These are phyloP conservation scores for Ischnus inquisitorius DNA, from an alignment of 2,888 invertebrate species.

Conservation along the genomic window DNA sequence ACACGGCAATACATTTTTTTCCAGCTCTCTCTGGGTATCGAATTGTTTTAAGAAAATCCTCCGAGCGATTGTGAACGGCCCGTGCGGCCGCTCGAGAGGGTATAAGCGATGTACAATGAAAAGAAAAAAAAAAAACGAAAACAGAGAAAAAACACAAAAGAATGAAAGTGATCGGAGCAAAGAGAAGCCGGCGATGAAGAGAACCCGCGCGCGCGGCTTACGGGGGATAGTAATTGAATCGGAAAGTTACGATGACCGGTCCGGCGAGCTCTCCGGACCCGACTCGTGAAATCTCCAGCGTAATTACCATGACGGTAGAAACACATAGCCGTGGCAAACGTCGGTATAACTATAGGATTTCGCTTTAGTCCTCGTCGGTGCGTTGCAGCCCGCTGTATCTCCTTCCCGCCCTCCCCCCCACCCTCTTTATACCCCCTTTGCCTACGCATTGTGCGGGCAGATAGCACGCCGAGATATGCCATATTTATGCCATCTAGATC, in stretches of 20 bases:
- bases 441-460: conserved; percentile 65
- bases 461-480: conserved; percentile 67
- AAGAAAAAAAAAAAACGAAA: not conserved
- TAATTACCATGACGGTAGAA: conserved; percentile 67
- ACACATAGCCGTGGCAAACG: conserved; percentile 45
- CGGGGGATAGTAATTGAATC: conserved; percentile 63
- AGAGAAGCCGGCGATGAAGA: conserved; percentile 57
- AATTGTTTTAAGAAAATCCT: conserved; percentile 37
- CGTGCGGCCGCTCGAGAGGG: not conserved
- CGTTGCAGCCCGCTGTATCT: conserved; percentile 8
- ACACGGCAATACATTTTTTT: not conserved
- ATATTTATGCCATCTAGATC: conserved; percentile 71
- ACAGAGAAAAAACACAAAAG: conserved; percentile 1
- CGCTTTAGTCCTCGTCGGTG: conserved; percentile 47
- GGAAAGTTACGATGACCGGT: conserved; percentile 67
- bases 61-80: conserved; percentile 45
- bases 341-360: conserved; percentile 40
- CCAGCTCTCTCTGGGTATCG: conserved; percentile 2
- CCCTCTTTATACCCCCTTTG: conserved; percentile 26
- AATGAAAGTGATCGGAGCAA: conserved; percentile 44
- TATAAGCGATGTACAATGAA: not conserved
- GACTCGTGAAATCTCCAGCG: conserved; percentile 65
- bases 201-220: conserved; percentile 17
- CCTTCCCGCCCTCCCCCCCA: not conserved
- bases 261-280: conserved; percentile 45